A percentile compares a stretch with the other conserved stretches of the same genome.
phyloP scores from a whole-genome alignment of 2,113 vertebrate genomes.

The Hemibagrus wyckioides region DNA sequence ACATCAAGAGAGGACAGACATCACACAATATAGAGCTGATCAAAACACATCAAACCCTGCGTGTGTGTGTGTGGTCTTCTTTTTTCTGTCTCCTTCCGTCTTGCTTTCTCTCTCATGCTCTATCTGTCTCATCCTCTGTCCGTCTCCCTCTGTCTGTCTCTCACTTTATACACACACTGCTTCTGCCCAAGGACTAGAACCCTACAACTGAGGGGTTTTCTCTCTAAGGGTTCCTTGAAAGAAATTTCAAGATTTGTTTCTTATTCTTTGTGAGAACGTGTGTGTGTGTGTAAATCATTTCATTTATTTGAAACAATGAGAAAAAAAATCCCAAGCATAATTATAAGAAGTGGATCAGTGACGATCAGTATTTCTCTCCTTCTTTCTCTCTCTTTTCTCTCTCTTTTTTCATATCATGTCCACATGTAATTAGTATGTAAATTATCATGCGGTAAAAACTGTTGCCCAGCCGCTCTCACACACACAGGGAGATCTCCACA shows the following conservation, averaged over 20 bases:
- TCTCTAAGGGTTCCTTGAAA: no score
- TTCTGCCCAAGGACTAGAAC: no score
- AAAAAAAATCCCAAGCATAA: neutral
- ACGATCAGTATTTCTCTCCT: no score
- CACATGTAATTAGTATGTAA: conserved; percentile 6
- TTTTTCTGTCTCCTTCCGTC: no score
- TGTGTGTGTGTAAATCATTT: neutral
- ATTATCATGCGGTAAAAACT: neutral
- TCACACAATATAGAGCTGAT: conserved; percentile 42
- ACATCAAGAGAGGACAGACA: conserved; percentile 42
- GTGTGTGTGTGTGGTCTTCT: no score
- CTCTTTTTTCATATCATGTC: neutral
- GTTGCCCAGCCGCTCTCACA: neutral
- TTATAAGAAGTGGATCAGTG: neutral
- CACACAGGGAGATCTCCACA: neutral
- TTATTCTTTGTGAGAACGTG: neutral
- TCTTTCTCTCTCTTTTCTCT: neutral
- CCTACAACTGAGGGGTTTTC: no score
- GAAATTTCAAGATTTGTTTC: no score
- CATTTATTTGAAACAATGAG: no score
- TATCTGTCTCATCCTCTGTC: no score
- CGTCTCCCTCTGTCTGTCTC: no score
- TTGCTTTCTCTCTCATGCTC: no score
- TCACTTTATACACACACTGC: no score
- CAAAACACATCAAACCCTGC: conserved; percentile 15